Percentiles rank a stretch among this genome's conserved stretches.
These are phyloP conservation scores for Philaenus spumarius DNA, from an alignment of 1,140 invertebrate species.

Conservation along the genomic window DNA sequence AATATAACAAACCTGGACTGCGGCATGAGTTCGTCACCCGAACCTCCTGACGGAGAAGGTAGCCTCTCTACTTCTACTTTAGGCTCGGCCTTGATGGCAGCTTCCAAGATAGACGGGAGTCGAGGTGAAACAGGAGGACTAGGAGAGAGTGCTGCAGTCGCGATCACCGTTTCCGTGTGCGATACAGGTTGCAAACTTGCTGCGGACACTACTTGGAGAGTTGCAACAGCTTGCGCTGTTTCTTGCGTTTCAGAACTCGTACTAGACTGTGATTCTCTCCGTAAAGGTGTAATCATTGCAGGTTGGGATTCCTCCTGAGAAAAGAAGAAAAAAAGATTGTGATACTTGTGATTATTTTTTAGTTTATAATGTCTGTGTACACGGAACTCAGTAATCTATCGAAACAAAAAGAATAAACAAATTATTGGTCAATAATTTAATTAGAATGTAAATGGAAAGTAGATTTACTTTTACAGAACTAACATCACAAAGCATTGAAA, in stretches of 20 bases:
- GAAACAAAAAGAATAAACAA: too few species aligned
- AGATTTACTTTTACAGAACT: too few species aligned
- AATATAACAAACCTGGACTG: constrained; percentile 28
- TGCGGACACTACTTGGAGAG: constrained; percentile 44
- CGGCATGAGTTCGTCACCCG: constrained; percentile 30
- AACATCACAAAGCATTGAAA: too few species aligned
- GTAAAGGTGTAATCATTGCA: constrained; percentile 22
- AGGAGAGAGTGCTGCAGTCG: constrained; percentile 39
- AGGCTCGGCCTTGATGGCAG: constrained; percentile 77
- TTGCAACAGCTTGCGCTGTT: constrained; percentile 45
- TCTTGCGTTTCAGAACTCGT: constrained; percentile 34
- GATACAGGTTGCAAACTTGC: constrained; percentile 43
- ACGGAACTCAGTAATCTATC: too few species aligned
- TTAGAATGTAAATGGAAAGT: too few species aligned
- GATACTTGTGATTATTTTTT: too few species aligned
- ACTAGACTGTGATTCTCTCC: constrained; percentile 16
- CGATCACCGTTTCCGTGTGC: constrained; percentile 35
- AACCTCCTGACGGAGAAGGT: constrained; percentile 33
- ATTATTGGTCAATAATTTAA: too few species aligned
- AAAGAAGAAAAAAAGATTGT: constrained; percentile 5
- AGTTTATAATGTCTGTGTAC: too few species aligned
- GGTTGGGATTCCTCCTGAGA: constrained; percentile 20
- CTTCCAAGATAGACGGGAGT: constrained; percentile 65
- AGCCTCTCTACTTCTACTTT: constrained; percentile 72
- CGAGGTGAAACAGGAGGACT: constrained; percentile 31